These are phyloP conservation scores for Poeciliopsis turneri DNA, from an alignment of 2,797 vertebrate genomes.

Conservation along the genomic window DNA sequence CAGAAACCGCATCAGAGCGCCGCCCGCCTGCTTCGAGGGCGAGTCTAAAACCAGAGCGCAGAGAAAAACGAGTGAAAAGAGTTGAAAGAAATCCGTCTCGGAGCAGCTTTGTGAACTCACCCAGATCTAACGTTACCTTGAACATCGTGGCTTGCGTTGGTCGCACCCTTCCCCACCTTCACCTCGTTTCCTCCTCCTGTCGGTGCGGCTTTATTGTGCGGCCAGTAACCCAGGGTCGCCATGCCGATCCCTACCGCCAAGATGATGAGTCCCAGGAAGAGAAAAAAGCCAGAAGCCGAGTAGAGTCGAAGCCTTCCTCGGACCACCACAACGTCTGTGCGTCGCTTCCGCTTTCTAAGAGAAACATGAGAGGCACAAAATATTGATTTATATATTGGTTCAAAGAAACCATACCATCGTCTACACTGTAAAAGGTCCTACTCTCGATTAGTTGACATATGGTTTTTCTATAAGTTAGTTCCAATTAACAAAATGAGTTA, in stretches of 20 bases:
- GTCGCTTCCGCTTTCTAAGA: constrained; percentile 83
- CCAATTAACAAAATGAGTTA: no score
- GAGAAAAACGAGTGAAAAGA: background rate
- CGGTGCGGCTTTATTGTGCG: constrained; percentile 74
- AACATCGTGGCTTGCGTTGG: constrained; percentile 27
- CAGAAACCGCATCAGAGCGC: constrained; percentile 86
- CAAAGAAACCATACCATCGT: background rate
- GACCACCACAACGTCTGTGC: constrained; percentile 93
- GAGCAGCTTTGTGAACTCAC: background rate
- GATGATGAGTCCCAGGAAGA: constrained; percentile 90
- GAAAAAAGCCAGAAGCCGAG: constrained; percentile 95
- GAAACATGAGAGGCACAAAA: constrained; percentile 3
- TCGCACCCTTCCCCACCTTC: constrained; percentile 21
- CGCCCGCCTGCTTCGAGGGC: constrained; percentile 43
- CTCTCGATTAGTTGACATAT: no score
- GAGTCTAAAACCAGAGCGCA: constrained; percentile 37
- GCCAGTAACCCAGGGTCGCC: constrained; percentile 98
- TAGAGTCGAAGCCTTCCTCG: constrained; percentile 93
- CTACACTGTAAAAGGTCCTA: no score
- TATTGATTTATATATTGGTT: background rate
- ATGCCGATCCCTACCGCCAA: constrained; percentile 92
- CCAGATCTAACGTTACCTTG: constrained; percentile 40
- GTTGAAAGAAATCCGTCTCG: background rate
- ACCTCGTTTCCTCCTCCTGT: constrained; percentile 42
- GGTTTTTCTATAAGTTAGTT: no score